Percentiles rank a stretch among this genome's conserved stretches.
Conservation (phyloP, 2,888 invertebrate genomes). For the Hanleya hanleyi region DNA sequence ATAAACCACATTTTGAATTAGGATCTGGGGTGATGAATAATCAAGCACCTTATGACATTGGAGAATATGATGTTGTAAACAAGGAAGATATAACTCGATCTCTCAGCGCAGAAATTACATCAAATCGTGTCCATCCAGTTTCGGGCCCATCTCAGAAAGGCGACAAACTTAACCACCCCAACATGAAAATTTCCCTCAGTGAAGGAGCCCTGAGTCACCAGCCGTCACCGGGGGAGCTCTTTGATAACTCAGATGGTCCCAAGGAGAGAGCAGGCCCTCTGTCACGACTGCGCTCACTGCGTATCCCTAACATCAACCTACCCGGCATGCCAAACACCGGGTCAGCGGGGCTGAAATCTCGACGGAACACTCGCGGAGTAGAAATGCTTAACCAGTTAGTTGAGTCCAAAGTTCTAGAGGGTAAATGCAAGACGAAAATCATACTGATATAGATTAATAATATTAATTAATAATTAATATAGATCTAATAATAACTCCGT, state of each 20-base stretch:
- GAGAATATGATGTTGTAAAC: background rate
- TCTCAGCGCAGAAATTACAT: background rate
- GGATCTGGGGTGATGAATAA: background rate
- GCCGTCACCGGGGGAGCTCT: background rate
- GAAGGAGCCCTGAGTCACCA: slow-evolving; percentile 46
- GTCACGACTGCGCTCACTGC: background rate
- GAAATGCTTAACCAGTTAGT: slow-evolving; percentile 53
- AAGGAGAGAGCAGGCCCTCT: background rate
- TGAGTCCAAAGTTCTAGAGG: slow-evolving; percentile 44
- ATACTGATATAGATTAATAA: slow-evolving; percentile 54
- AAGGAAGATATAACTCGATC: background rate
- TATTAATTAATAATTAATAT: no score
- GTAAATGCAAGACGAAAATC: slow-evolving; percentile 51
- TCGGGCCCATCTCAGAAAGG: background rate
- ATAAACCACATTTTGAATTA: no score
- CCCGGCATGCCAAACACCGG: slow-evolving; percentile 30
- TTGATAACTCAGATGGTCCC: slow-evolving; percentile 12
- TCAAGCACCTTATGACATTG: no score
- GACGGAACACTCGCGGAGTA: slow-evolving; percentile 55
- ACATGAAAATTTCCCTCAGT: slow-evolving; percentile 58
- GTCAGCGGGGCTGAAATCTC: slow-evolving; percentile 32
- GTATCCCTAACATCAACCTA: background rate
- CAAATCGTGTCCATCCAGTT: no score
- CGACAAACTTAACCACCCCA: slow-evolving; percentile 42
- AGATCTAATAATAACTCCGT: no score